Conservation (phyloP, 2,888 invertebrate genomes). For the Muscina levida region DNA sequence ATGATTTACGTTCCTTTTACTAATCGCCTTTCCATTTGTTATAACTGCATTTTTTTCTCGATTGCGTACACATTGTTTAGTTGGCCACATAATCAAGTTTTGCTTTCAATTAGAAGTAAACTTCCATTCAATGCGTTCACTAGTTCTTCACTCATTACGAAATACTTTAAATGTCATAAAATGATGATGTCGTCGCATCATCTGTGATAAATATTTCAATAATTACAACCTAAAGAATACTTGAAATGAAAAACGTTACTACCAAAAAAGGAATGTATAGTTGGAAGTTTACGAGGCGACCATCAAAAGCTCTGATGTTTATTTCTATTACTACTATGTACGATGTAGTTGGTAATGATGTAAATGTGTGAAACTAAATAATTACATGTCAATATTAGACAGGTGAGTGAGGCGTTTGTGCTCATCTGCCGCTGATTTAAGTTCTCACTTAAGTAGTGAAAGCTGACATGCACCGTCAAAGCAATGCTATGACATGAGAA, state of each 20-base stretch:
- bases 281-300: background rate
- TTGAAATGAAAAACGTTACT: slow-evolving; percentile 1
- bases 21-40: too few relatives aligned
- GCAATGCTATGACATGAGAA: too few relatives aligned
- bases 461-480: too few relatives aligned
- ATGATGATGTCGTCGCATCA: background rate
- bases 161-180: slow-evolving; percentile 26
- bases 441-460: too few relatives aligned
- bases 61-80: too few relatives aligned
- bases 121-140: background rate
- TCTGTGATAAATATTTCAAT: background rate
- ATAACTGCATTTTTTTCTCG: too few relatives aligned
- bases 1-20: too few relatives aligned
- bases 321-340: too few relatives aligned
- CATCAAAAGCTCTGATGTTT: background rate
- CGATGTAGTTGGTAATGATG: slow-evolving; percentile 1
- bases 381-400: background rate
- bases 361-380: background rate
- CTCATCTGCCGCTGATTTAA: too few relatives aligned
- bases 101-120: too few relatives aligned
- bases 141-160: background rate
- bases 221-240: slow-evolving; percentile 22
- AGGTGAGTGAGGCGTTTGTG: too few relatives aligned
- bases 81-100: too few relatives aligned
- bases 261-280: slow-evolving; percentile 20